Evolutionary conservation across 2,113 vertebrate species (phyloP).

Genomic region (Lucifuga dentata): DNA sequence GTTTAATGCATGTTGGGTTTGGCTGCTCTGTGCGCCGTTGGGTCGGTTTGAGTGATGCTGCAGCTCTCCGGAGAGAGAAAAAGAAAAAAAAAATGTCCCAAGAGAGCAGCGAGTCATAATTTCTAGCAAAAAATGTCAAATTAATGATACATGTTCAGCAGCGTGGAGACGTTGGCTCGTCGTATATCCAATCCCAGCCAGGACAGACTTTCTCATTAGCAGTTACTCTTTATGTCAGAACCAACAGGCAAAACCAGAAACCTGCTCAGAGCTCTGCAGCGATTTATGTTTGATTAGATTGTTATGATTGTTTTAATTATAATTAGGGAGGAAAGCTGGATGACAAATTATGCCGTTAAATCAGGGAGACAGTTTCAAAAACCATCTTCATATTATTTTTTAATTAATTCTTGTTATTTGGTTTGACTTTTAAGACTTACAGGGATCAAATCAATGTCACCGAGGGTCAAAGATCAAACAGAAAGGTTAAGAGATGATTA

Average conservation of each 20-base stretch:
- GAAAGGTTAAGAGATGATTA: too few relatives aligned
- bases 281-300: background rate
- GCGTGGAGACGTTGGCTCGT: slow-evolving; percentile 31
- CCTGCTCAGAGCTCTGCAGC: background rate
- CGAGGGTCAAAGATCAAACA: too few relatives aligned
- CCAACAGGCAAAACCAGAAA: background rate
- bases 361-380: too few relatives aligned
- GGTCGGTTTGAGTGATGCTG: slow-evolving; percentile 46
- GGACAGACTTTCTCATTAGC: slow-evolving; percentile 48
- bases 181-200: slow-evolving; percentile 6
- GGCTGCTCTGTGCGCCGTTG: slow-evolving; percentile 41
- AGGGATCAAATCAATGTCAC: too few relatives aligned
- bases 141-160: slow-evolving; percentile 46
- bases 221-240: slow-evolving; percentile 57
- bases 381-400: too few relatives aligned
- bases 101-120: slow-evolving; percentile 34
- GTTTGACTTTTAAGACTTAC: too few relatives aligned
- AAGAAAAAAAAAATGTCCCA: slow-evolving; percentile 23
- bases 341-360: too few relatives aligned
- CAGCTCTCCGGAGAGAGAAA: slow-evolving; percentile 8
- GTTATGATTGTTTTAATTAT: slow-evolving; percentile 1
- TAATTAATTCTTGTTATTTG: too few relatives aligned
- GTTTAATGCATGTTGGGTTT: slow-evolving; percentile 26
- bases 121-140: slow-evolving; percentile 44
- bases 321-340: background rate